Conservation (phyloP, 2,888 invertebrate species). For the Listrodromus nycthemerus region DNA sequence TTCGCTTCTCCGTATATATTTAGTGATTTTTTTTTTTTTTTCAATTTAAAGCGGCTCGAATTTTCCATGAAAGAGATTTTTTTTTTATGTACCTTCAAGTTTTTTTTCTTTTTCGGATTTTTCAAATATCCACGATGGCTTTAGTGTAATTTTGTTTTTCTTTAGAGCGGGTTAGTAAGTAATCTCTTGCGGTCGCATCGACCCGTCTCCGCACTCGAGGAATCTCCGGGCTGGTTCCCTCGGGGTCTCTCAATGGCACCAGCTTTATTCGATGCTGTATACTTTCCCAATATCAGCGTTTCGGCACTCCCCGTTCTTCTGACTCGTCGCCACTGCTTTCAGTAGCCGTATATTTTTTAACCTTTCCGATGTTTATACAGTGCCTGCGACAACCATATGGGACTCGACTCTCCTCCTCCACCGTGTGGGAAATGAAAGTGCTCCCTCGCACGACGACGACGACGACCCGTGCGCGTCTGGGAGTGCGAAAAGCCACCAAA, state of each 20-base stretch:
- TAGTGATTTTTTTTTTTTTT: not conserved
- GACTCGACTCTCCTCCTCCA: not conserved
- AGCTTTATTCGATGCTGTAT: conserved; percentile 16
- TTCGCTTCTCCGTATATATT: not conserved
- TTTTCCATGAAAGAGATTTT: not conserved
- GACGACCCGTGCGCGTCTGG: not conserved
- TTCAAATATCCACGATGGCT: not conserved
- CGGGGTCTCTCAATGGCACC: conserved; percentile 7
- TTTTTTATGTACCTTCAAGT: not conserved
- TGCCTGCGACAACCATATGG: conserved; percentile 14
- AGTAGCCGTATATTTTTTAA: conserved; percentile 24
- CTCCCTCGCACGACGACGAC: not conserved
- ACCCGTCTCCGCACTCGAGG: conserved; percentile 2
- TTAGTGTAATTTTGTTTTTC: not conserved
- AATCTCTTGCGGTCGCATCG: conserved; percentile 7
- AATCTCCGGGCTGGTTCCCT: conserved; percentile 11
- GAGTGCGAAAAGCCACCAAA: conserved; percentile 9
- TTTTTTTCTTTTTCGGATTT: not conserved
- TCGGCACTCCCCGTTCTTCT: conserved; percentile 4
- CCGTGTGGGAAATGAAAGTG: conserved; percentile 27
- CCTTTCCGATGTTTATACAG: conserved; percentile 49
- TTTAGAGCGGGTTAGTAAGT: not conserved
- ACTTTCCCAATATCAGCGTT: conserved; percentile 33
- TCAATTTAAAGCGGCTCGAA: not conserved
- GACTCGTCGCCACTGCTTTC: conserved; percentile 13